Percentiles rank a stretch among this genome's conserved stretches.
Conservation (phyloP, 1,140 invertebrate genomes). For the Vanessa tameamea region DNA sequence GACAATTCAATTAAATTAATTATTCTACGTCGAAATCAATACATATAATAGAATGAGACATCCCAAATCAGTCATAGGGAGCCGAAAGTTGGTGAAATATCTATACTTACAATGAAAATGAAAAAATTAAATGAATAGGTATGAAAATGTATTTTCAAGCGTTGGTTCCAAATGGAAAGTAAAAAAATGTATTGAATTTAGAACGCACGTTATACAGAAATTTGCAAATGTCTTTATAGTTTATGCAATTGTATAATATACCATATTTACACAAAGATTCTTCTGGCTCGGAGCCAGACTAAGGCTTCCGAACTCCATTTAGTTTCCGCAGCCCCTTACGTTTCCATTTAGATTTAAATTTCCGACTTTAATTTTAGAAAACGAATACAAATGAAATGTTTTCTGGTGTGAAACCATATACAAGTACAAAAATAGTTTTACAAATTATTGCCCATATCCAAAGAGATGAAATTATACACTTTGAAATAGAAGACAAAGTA, state of each 20-base stretch:
- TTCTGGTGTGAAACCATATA: background rate
- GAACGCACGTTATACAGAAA: background rate
- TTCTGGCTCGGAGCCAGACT: conserved; percentile 25
- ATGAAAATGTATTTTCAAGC: no score
- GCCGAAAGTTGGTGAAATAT: no score
- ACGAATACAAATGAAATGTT: conserved; percentile 27
- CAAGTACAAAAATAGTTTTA: background rate
- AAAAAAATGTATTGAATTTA: conserved; percentile 6
- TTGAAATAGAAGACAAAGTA: background rate
- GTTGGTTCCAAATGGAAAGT: background rate
- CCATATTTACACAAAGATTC: conserved; percentile 7
- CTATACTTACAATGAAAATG: no score
- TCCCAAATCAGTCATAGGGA: no score
- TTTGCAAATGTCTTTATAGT: conserved; percentile 12
- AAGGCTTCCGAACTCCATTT: conserved; percentile 37
- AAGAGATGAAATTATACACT: background rate
- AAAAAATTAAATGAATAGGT: no score
- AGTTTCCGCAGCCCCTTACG: conserved; percentile 29
- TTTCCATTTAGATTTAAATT: conserved; percentile 40
- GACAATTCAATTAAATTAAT: no score
- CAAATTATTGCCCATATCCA: background rate
- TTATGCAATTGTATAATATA: conserved; percentile 30
- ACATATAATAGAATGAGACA: no score
- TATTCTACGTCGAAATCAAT: no score
- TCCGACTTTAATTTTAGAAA: conserved; percentile 34